These are phyloP conservation scores for Epinephelus awoara DNA, from an alignment of 2,797 vertebrate genomes.

Conservation along the genomic window DNA sequence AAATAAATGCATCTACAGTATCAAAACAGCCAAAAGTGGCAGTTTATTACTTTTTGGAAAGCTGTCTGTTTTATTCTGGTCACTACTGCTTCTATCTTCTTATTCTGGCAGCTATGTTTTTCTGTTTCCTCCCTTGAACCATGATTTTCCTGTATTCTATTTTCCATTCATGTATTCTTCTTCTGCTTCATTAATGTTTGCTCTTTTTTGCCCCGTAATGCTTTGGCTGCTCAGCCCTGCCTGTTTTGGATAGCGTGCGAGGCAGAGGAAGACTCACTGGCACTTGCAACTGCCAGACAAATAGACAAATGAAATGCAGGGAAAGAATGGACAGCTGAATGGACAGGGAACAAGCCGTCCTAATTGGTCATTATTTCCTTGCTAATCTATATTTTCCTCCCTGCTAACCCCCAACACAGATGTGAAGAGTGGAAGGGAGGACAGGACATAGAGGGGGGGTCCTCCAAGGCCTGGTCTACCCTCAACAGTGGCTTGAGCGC, in stretches of 20 bases:
- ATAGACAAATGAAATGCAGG: constrained; percentile 66
- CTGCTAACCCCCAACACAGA: constrained; percentile 69
- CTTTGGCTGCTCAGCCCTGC: constrained; percentile 32
- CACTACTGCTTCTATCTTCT: not conserved
- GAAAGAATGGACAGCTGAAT: constrained; percentile 64
- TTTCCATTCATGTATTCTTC: constrained; percentile 19
- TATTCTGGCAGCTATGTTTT: not conserved
- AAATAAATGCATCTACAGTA: not conserved
- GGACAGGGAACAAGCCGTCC: constrained; percentile 65
- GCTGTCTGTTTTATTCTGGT: not conserved
- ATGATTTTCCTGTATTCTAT: not conserved
- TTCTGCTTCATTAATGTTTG: constrained; percentile 44
- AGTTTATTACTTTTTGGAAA: not conserved
- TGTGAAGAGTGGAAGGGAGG: constrained; percentile 56
- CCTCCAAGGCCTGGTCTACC: constrained; percentile 36
- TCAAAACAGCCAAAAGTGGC: not conserved
- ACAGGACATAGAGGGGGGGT: constrained; percentile 16
- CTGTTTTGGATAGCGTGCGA: constrained; percentile 68
- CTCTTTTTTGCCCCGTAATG: constrained; percentile 9
- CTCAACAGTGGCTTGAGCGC: constrained; percentile 52
- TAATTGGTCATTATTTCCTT: constrained; percentile 78
- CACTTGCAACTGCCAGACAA: constrained; percentile 72
- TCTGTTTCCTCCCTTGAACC: not conserved
- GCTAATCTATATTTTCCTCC: constrained; percentile 71
- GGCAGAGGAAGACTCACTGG: constrained; percentile 63